Evolutionary conservation across 2,888 invertebrate species (phyloP), one percentile per base, ranked within the genome.

Genomic region (Caenorhabditis sp.): DNA sequence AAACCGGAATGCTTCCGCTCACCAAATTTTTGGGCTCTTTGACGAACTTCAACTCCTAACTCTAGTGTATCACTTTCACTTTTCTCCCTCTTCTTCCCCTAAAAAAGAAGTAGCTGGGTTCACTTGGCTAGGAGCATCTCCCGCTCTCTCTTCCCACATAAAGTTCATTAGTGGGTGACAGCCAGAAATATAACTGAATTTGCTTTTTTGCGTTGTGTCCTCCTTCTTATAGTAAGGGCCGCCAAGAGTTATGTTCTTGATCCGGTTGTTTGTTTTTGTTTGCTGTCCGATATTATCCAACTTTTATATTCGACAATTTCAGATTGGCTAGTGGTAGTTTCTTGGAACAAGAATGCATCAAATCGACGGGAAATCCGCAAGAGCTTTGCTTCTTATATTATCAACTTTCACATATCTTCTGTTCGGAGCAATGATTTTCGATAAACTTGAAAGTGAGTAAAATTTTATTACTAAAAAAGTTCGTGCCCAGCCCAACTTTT

Each of bases 361-460:
- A 41, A 66, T 70, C n/a, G 71, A 71, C 52, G 53, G 22, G 45
- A 71, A 71, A 55, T 71, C 71, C 32, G 96, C 98, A 52, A 93
- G 99, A 85, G 99, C 99, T 59, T 91, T 98, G 83, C 96, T 97
- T 13, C 92, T 99, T 86, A 98, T 99, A 78, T 96, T 99, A 80
- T 96, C 96, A 90, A 99, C 98, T 58, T 96, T 99, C 90, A 98
- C 98, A 22, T 99, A 99, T 92, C 92, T 99, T 83, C 92, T 99
- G 78, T 94, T 99, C 81, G 99, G 99, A 48, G 99, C 99, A 20
- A 97, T 98, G 46, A 96, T 99, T 26, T 99, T 99, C 90, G 99
- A 99, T 91, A 94, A 71, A 55, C 22, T 71, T 13, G 71, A 71
- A 17, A 71, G 62, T 71, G 9, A 71, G 55, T 62, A 26, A 17